phyloP scores from a whole-genome alignment of 1,140 invertebrate genomes.

The Solenopsis fugax region DNA sequence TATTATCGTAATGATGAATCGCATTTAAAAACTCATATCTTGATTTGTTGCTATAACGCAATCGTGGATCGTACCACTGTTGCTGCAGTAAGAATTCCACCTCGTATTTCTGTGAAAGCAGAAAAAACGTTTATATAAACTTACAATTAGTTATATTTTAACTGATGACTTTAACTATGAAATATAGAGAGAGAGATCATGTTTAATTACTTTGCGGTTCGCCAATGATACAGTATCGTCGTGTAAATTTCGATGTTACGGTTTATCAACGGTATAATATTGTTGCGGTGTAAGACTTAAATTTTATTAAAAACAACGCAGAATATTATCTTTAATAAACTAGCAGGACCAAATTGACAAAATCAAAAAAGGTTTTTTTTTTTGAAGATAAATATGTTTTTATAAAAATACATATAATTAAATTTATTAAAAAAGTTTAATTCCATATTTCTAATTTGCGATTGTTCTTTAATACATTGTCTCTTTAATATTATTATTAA shows the following conservation, averaged over 20 bases:
- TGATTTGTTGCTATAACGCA: constrained; percentile 94
- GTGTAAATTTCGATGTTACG: too few species aligned
- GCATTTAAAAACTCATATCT: constrained; percentile 95
- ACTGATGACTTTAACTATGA: neutral
- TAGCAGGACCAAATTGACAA: too few species aligned
- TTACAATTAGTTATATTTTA: neutral
- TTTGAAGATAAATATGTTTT: neutral
- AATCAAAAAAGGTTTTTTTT: too few species aligned
- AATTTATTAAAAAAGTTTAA: neutral
- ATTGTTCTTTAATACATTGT: neutral
- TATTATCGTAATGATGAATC: constrained; percentile 95
- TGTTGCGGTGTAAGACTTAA: too few species aligned
- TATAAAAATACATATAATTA: neutral
- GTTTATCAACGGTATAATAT: too few species aligned
- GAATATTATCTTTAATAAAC: too few species aligned
- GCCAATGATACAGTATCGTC: too few species aligned
- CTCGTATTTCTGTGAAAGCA: constrained; percentile 94
- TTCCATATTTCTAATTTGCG: neutral
- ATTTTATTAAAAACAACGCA: too few species aligned
- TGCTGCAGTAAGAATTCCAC: constrained; percentile 96
- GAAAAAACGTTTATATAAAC: neutral
- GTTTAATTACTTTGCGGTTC: neutral
- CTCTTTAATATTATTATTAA: neutral
- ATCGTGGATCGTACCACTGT: constrained; percentile 95
- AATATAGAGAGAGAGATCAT: neutral